Conservation (phyloP, 2,888 invertebrate genomes). For the Arrhopalites spinosus region DNA sequence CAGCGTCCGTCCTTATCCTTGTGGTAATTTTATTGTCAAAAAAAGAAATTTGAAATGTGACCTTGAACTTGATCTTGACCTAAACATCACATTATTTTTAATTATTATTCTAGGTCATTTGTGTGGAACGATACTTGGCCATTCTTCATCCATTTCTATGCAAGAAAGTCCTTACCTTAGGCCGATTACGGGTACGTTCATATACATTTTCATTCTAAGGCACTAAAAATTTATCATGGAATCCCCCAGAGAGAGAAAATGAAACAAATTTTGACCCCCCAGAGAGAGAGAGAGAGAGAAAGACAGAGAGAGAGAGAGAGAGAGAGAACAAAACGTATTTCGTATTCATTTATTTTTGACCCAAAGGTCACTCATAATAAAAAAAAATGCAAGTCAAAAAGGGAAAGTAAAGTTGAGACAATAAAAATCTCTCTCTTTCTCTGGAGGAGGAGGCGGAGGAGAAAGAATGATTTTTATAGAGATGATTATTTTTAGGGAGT, state of each 20-base stretch:
- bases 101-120: no score
- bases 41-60: no score
- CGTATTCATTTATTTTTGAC: not conserved
- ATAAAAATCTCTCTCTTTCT: not conserved
- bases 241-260: no score
- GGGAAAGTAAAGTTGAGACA: not conserved
- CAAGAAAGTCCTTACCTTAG: slow-evolving; percentile 78
- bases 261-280: no score
- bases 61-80: no score
- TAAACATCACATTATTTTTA: no score
- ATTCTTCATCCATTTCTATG: slow-evolving; percentile 84
- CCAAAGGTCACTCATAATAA: not conserved
- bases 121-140: slow-evolving; percentile 84
- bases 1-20: slow-evolving; percentile 85
- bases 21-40: slow-evolving; percentile 77
- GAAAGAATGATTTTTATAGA: not conserved
- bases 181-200: slow-evolving; percentile 74
- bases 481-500: slow-evolving; percentile 66
- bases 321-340: not conserved
- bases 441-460: not conserved
- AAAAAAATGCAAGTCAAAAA: not conserved
- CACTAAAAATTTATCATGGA: no score
- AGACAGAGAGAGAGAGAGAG: not conserved
- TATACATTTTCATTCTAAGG: no score
- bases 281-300: no score